phyloP scores from a whole-genome alignment of 2,888 invertebrate species.

The Exephanes ischioxanthus region DNA sequence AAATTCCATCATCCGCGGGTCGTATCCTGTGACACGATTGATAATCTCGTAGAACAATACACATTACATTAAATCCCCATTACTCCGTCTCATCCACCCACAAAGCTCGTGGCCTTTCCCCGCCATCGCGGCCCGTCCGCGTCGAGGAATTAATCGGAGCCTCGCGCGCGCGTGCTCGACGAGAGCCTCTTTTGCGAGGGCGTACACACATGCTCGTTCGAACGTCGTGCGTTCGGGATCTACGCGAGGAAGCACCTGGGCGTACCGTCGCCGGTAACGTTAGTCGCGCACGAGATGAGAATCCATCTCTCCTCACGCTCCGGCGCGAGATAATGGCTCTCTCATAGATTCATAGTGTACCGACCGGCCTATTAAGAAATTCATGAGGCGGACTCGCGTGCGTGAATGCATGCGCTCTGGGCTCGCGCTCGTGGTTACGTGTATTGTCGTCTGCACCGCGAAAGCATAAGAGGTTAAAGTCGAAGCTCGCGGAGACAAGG shows the following conservation, averaged over 20 bases:
- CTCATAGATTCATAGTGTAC: conserved; percentile 72
- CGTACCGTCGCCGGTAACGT: conserved; percentile 40
- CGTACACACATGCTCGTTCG: conserved; percentile 31
- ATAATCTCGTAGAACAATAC: conserved; percentile 61
- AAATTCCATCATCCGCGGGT: conserved; percentile 11
- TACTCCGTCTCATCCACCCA: conserved; percentile 47
- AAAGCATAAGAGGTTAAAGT: conserved; percentile 34
- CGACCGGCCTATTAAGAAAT: conserved; percentile 73
- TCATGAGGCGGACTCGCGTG: conserved; percentile 67
- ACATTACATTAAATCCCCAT: conserved; percentile 55
- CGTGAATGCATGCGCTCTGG: conserved; percentile 40
- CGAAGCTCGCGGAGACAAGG: neutral
- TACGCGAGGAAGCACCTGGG: conserved; percentile 65
- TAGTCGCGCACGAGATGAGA: conserved; percentile 13
- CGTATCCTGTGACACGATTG: conserved; percentile 48
- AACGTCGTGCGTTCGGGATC: conserved; percentile 16
- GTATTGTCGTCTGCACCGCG: conserved; percentile 67
- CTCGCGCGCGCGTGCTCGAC: conserved; percentile 17
- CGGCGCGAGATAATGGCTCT: conserved; percentile 65
- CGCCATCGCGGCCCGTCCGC: conserved; percentile 39
- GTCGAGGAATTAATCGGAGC: conserved; percentile 60
- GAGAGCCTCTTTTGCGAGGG: conserved; percentile 56
- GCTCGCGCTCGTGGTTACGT: conserved; percentile 24
- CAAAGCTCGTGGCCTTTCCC: neutral
- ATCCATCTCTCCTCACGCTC: conserved; percentile 31